These are phyloP conservation scores for Tympanuchus pallidicinctus DNA, from an alignment of 2,113 vertebrate species.

Conservation along the genomic window DNA sequence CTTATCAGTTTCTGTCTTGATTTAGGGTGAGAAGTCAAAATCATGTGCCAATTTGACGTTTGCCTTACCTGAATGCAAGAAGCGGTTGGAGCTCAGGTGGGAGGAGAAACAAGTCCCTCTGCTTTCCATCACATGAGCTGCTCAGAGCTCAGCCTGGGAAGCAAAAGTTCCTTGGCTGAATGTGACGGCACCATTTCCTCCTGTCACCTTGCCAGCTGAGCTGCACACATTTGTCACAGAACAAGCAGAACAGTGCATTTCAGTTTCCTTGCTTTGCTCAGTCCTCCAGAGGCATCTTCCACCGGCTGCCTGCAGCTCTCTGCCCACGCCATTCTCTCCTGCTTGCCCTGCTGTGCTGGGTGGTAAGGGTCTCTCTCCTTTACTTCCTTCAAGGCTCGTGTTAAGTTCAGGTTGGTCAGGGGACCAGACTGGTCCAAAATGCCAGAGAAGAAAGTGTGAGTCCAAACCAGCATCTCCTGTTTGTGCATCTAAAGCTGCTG, in stretches of 20 bases:
- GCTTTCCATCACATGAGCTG: neutral
- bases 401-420: neutral
- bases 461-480: neutral
- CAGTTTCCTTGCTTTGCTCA: neutral
- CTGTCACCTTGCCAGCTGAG: neutral
- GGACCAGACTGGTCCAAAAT: neutral
- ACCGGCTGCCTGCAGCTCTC: neutral
- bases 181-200: neutral
- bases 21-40: neutral
- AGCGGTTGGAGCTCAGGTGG: neutral
- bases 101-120: neutral
- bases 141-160: slow-evolving; percentile 13
- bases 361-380: neutral
- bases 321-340: neutral
- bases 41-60: neutral
- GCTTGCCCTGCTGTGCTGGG: neutral
- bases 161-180: neutral
- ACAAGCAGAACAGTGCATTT: neutral
- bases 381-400: neutral
- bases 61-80: neutral
- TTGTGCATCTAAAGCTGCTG: neutral
- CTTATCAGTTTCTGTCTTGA: neutral
- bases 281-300: neutral
- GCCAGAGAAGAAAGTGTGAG: neutral
- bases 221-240: neutral